Evolutionary conservation across 2,888 invertebrate species (phyloP).

Genomic region (Noctua comes): DNA sequence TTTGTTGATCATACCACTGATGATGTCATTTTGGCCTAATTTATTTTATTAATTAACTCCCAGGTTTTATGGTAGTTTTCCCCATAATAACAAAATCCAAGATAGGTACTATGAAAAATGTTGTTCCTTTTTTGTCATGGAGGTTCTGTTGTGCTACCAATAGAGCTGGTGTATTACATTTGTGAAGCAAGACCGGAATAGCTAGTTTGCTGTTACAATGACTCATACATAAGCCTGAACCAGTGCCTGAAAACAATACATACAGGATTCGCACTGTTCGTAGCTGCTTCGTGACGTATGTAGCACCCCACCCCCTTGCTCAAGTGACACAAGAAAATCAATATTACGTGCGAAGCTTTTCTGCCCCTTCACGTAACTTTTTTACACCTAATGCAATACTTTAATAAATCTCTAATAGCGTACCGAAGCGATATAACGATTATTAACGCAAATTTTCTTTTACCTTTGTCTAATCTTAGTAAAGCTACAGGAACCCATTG

Average conservation of each 20-base stretch:
- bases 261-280: conserved; percentile 15
- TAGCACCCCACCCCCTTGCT: conserved; percentile 74
- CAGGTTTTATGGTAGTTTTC: not conserved
- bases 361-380: conserved; percentile 39
- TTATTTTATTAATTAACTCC: not conserved
- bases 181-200: not conserved
- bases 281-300: conserved; percentile 68
- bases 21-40: conserved; percentile 7
- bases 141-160: not conserved
- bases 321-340: conserved; percentile 83
- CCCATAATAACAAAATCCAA: not conserved
- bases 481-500: conserved; percentile 27
- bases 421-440: not conserved
- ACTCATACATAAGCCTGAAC: conserved; percentile 7
- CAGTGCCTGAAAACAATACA: conserved; percentile 40
- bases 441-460: not conserved
- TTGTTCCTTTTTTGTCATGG: not conserved
- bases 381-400: not conserved
- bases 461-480: not conserved
- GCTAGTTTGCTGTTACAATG: not conserved
- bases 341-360: conserved; percentile 66
- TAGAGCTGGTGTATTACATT: not conserved
- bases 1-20: not conserved
- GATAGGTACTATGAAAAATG: not conserved
- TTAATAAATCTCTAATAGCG: not conserved